These are phyloP conservation scores for Calameuta filiformis DNA, from an alignment of 2,888 invertebrate genomes.

Conservation along the genomic window DNA sequence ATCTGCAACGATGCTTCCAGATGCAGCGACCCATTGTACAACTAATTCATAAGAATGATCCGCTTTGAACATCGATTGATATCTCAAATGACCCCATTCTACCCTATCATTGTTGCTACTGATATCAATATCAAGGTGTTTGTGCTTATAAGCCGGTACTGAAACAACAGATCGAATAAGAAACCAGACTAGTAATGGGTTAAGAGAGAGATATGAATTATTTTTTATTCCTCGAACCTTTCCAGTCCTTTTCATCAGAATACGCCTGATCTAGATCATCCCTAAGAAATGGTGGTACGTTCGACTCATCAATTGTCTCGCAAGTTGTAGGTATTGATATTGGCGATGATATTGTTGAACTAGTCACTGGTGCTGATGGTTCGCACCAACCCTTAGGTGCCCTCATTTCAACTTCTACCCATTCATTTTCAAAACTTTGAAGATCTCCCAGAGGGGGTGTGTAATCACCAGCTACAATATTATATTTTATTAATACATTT, in stretches of 20 bases:
- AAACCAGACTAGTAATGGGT: constrained; percentile 6
- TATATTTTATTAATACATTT: background rate
- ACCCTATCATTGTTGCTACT: constrained; percentile 87
- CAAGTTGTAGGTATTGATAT: constrained; percentile 52
- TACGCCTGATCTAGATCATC: constrained; percentile 53
- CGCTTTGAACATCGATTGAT: constrained; percentile 89
- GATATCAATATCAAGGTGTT: constrained; percentile 88
- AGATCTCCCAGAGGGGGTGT: constrained; percentile 79
- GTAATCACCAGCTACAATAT: constrained; percentile 68
- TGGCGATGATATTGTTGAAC: constrained; percentile 63
- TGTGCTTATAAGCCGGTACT: constrained; percentile 80
- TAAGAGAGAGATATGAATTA: constrained; percentile 10
- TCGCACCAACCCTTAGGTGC: constrained; percentile 70
- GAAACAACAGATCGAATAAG: constrained; percentile 35
- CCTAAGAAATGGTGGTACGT: constrained; percentile 57
- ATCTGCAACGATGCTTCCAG: constrained; percentile 94
- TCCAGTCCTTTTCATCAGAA: constrained; percentile 51
- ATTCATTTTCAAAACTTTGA: constrained; percentile 89
- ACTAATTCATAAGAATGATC: constrained; percentile 94
- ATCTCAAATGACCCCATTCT: constrained; percentile 95
- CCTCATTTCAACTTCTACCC: constrained; percentile 88
- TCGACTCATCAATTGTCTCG: constrained; percentile 55
- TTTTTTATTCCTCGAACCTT: constrained; percentile 27
- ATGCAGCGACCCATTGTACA: constrained; percentile 96
- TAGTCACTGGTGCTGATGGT: constrained; percentile 48